phyloP scores from a whole-genome alignment of 1,140 invertebrate genomes.

The Archivesica marissinica region DNA sequence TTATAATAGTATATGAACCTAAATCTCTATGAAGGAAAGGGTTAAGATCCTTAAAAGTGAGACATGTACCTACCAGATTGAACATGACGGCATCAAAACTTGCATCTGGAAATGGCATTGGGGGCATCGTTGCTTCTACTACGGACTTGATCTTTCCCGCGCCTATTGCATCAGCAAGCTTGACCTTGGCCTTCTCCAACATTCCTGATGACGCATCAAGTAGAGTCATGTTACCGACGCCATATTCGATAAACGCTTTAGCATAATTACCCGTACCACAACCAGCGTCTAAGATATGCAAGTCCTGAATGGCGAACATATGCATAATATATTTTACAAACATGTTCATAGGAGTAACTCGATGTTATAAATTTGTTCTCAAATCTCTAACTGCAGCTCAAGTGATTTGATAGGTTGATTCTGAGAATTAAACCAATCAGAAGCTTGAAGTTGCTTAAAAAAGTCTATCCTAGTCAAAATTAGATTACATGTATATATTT shows the following conservation, averaged over 20 bases:
- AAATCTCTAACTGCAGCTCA: no score
- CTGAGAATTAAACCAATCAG: no score
- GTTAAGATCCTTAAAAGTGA: not conserved
- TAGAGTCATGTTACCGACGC: constrained; percentile 39
- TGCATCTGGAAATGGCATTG: constrained; percentile 11
- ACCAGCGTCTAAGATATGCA: constrained; percentile 44
- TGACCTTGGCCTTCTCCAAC: constrained; percentile 35
- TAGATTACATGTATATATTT: no score
- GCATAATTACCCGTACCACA: constrained; percentile 49
- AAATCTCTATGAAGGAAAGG: no score
- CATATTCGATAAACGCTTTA: constrained; percentile 12
- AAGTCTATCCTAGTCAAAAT: no score
- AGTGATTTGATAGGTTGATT: no score
- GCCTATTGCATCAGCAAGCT: constrained; percentile 27
- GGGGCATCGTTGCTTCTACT: constrained; percentile 28
- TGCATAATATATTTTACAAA: not conserved
- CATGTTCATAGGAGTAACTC: not conserved
- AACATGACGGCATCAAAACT: constrained; percentile 48
- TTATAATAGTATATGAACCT: no score
- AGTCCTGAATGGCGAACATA: not conserved
- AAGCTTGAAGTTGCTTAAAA: no score
- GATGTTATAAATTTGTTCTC: no score
- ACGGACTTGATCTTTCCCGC: constrained; percentile 24
- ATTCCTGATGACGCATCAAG: constrained; percentile 45
- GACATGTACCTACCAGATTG: constrained; percentile 23